A percentile compares a stretch with the other conserved stretches of the same genome.
Evolutionary conservation across 2,113 vertebrate species (phyloP).

Genomic region (Entosphenus tridentatus): DNA sequence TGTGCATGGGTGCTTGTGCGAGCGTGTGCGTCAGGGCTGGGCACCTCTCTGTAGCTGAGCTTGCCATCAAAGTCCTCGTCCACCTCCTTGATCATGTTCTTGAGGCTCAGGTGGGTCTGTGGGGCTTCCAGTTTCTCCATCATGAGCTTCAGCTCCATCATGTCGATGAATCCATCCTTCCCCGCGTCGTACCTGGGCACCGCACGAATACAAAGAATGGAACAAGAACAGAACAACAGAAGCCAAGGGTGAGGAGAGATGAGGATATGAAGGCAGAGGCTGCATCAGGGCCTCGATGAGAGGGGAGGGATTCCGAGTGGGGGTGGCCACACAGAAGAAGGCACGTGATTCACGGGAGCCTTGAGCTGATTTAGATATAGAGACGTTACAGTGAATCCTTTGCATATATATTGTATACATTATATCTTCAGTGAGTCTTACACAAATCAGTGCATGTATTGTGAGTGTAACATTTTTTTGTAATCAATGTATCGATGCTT

Average conservation of each 20-base stretch:
- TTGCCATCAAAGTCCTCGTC: slow-evolving; percentile 80
- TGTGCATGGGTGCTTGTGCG: neutral
- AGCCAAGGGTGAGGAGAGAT: neutral
- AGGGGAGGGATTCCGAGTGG: no score
- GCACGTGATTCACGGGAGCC: no score
- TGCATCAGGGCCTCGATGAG: neutral
- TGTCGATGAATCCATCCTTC: slow-evolving; percentile 61
- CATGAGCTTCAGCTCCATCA: slow-evolving; percentile 92
- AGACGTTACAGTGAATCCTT: no score
- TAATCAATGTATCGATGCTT: no score
- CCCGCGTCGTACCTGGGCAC: slow-evolving; percentile 40
- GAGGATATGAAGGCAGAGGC: neutral
- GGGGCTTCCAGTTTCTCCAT: slow-evolving; percentile 85
- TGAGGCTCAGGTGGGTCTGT: slow-evolving; percentile 67
- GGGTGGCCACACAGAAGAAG: no score
- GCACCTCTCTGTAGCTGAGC: slow-evolving; percentile 73
- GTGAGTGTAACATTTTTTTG: no score
- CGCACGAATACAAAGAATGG: neutral
- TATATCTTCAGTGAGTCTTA: no score
- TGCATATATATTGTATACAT: no score
- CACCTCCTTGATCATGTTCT: slow-evolving; percentile 95
- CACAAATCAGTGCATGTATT: no score
- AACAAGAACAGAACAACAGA: neutral
- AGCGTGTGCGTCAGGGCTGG: neutral
- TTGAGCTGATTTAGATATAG: no score